Base-by-base conservation (phyloP, 1,140 invertebrate species). In the Eueides isabella region DNA sequence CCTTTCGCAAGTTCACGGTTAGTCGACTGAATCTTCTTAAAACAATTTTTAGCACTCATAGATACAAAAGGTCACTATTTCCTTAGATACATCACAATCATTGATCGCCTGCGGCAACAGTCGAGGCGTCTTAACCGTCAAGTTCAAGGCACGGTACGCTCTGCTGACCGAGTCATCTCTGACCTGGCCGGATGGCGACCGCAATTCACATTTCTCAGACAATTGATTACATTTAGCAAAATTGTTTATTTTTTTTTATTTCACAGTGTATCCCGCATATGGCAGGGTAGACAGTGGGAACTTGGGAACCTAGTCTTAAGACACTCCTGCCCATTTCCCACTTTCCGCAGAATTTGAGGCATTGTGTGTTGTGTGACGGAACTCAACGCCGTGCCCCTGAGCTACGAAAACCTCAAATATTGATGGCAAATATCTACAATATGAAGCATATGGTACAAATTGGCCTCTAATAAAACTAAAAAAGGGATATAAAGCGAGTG, bases 121-220 rank as follows among this genome's bases (percentile, higher is more conserved):
- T 74, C 66, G 61, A 48, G 30, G 31, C 67, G 64, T 70, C 72
- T 29, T 61, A 38, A 38, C 35, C 74, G 75, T 66, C 80, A 79
- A 81, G 80, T 77, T 79, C 80, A 81, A 79, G 79, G 79, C 76
- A 68, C 64, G 41, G 41, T 55, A 44, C 75, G 73, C 72, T 76
- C 74, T 74, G 62, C 38, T 78, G 75, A 76, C 74, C 76, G 74
- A 72, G 75, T 65, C 71, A 79, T 79, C 79, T 75, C 73, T 79
- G 64, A 72, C 74, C 64, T 41, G 61, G 29, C 55, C 33, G 61
- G 55, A 67, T 67, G 35, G 62, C 72, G 64, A 62, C 64, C 67
- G 30, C n/a, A 30, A 29, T 70, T 23, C 14, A 38, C 30, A 29
- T 62, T 29, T 61, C 61, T 63, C 28, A 31, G 7, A 63, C 61